Evolutionary conservation across 2,113 vertebrate genomes (phyloP).

Genomic region (Seriola aureovittata): DNA sequence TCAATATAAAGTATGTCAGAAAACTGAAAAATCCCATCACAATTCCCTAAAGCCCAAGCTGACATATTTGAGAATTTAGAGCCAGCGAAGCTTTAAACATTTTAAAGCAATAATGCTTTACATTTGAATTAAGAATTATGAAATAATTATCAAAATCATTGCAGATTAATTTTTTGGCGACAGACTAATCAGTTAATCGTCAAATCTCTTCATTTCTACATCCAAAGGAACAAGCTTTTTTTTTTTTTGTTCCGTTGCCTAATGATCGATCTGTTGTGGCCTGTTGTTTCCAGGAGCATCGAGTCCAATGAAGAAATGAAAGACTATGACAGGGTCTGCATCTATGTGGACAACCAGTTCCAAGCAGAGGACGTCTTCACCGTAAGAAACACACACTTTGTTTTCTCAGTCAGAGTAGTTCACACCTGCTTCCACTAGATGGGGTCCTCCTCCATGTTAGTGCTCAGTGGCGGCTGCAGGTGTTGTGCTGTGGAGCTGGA

Average conservation of each 20-base stretch:
- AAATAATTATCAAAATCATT: not conserved
- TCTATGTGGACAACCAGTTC: constrained; percentile 86
- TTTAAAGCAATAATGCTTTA: not conserved
- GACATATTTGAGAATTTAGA: not conserved
- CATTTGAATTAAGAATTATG: not conserved
- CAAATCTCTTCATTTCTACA: not conserved
- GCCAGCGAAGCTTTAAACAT: not conserved
- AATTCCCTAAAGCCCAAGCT: not conserved
- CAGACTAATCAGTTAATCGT: not conserved
- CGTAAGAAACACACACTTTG: constrained; percentile 70
- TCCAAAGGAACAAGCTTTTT: too few species aligned
- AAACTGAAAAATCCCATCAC: not conserved
- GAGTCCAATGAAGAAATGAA: constrained; percentile 83
- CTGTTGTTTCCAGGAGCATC: constrained; percentile 75
- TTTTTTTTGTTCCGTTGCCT: not conserved
- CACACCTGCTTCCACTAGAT: constrained; percentile 70
- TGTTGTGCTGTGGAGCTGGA: fast-evolving
- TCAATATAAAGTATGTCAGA: not conserved
- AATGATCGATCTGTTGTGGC: not conserved
- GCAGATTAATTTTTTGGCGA: not conserved
- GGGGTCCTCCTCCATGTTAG: constrained; percentile 65
- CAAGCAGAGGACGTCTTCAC: constrained; percentile 82
- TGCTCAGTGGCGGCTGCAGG: not conserved
- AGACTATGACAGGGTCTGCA: constrained; percentile 81
- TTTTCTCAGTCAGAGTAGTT: constrained; percentile 14